Percentiles rank a stretch among this genome's conserved stretches.
Evolutionary conservation across 1,140 invertebrate species (phyloP).

Genomic region (Apis dorsata): DNA sequence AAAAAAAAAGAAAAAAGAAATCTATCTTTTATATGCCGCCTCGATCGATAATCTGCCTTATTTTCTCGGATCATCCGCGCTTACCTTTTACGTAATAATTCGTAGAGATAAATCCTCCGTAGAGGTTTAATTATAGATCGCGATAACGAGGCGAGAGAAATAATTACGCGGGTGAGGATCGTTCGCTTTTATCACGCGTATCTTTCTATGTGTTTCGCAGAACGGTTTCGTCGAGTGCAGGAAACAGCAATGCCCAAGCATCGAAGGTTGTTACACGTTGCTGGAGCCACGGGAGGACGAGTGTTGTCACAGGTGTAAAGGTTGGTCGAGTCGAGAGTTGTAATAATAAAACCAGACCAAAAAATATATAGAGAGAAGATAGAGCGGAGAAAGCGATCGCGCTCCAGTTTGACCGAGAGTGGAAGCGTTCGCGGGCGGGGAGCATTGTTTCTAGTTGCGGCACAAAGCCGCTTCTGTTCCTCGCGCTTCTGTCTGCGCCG

Average conservation of each 20-base stretch:
- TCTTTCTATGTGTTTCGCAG: conserved; percentile 73
- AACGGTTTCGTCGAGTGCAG: conserved; percentile 87
- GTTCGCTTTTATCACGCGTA: not conserved
- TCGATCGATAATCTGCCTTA: conserved; percentile 18
- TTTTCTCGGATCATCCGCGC: conserved; percentile 40
- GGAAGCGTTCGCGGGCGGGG: conserved; percentile 43
- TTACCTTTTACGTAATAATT: conserved; percentile 61
- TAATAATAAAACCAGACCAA: too few species aligned
- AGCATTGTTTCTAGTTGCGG: conserved; percentile 66
- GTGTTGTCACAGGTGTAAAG: conserved; percentile 87
- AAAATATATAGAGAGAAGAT: not conserved
- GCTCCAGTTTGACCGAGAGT: conserved; percentile 13
- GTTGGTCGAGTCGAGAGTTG: conserved; percentile 69
- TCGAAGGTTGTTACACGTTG: conserved; percentile 85
- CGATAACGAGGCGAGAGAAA: conserved; percentile 50
- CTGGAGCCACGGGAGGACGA: conserved; percentile 81
- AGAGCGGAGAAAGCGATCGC: not conserved
- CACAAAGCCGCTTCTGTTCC: conserved; percentile 71
- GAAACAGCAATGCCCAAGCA: conserved; percentile 83
- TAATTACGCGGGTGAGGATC: conserved; percentile 46
- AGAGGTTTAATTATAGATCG: conserved; percentile 58
- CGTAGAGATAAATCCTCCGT: conserved; percentile 47
- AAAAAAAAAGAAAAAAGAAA: not conserved
- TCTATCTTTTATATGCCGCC: too few species aligned
- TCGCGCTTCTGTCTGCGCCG: conserved; percentile 34